These are phyloP conservation scores for Hirundo rustica DNA, from an alignment of 2,797 vertebrate species.

Conservation along the genomic window DNA sequence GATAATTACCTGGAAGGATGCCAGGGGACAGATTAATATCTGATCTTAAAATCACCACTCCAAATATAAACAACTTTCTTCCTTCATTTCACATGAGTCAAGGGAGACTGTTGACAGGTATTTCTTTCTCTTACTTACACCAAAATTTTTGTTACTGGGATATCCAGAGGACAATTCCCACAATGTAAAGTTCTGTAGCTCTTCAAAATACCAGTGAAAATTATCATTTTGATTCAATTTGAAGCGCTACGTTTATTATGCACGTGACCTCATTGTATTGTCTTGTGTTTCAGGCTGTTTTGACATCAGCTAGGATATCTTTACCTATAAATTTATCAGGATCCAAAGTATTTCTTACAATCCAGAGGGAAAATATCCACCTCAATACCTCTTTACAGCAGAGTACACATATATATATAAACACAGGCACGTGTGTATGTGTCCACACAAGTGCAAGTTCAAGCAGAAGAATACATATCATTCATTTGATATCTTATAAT, in stretches of 20 bases:
- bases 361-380: not conserved
- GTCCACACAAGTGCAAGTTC: not conserved
- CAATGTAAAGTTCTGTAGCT: not conserved
- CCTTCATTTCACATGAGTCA: not conserved
- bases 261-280: not conserved
- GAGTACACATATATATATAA: too few relatives aligned
- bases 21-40: not conserved
- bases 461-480: not conserved
- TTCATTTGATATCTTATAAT: not conserved
- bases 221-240: not conserved
- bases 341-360: not conserved
- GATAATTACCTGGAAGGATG: not conserved
- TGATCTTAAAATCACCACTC: not conserved
- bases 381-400: not conserved
- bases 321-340: not conserved
- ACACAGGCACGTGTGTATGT: fast-evolving
- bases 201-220: not conserved
- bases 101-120: not conserved
- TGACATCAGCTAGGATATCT: not conserved
- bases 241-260: not conserved
- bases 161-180: not conserved
- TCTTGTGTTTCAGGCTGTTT: not conserved
- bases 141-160: not conserved
- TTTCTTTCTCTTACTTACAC: not conserved
- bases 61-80: not conserved